phyloP scores from a whole-genome alignment of 2,888 invertebrate genomes.

The Temnothorax rugatulus region DNA sequence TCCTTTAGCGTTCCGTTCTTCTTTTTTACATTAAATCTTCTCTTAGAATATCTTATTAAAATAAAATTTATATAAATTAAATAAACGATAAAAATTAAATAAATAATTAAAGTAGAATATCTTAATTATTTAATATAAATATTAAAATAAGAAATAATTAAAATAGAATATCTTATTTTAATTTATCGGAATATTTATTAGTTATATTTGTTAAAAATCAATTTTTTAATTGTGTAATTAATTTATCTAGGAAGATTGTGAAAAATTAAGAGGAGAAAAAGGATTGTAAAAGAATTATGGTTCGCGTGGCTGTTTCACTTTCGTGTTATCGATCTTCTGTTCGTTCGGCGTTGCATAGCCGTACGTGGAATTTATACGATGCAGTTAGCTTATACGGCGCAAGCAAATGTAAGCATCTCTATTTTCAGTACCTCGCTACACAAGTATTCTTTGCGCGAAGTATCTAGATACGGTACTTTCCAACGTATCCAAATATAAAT shows the following conservation, averaged over 20 bases:
- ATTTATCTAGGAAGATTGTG: not conserved
- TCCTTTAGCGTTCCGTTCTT: not conserved
- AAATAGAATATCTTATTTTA: not conserved
- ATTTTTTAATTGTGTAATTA: not conserved
- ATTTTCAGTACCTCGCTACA: slow-evolving; percentile 15
- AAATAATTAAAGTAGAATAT: too few species aligned
- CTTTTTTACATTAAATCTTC: not conserved
- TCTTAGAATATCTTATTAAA: too few species aligned
- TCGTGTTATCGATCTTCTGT: slow-evolving; percentile 36
- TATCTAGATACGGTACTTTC: not conserved
- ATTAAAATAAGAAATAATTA: too few species aligned
- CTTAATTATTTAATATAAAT: too few species aligned
- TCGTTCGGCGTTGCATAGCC: not conserved
- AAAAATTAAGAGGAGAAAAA: not conserved
- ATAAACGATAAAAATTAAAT: too few species aligned
- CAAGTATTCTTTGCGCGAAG: not conserved
- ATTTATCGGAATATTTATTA: not conserved
- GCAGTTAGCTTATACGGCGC: not conserved
- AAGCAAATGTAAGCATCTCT: not conserved
- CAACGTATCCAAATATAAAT: slow-evolving; percentile 3
- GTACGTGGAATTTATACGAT: slow-evolving; percentile 22
- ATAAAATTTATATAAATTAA: too few species aligned
- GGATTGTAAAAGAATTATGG: not conserved
- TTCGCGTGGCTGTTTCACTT: slow-evolving; percentile 21
- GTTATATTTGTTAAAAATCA: not conserved